A percentile compares a stretch with the other conserved stretches of the same genome.
Conservation (phyloP, 2,113 vertebrate species). For the Malurus cyaneus region DNA sequence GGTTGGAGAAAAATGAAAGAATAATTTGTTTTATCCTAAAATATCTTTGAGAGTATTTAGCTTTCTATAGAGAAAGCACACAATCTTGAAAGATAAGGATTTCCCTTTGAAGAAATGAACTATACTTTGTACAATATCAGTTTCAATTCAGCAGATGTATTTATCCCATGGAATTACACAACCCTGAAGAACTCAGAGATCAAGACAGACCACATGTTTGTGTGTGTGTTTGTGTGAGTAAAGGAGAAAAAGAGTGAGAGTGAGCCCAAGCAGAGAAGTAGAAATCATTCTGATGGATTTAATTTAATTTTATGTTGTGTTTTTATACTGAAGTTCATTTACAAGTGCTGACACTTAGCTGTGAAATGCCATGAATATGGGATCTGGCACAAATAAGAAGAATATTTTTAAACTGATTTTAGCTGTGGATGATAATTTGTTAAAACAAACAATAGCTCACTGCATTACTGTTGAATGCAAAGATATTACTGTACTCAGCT, state of each 20-base stretch:
- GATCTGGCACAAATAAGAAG: slow-evolving; percentile 62
- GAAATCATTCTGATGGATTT: slow-evolving; percentile 54
- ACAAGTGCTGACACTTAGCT: slow-evolving; percentile 51
- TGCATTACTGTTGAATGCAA: slow-evolving; percentile 24
- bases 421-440: slow-evolving; percentile 73
- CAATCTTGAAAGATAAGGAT: neutral
- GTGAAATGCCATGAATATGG: slow-evolving; percentile 51
- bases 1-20: neutral
- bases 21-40: neutral
- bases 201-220: neutral
- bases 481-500: slow-evolving; percentile 71
- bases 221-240: neutral
- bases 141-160: neutral
- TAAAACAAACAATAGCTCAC: slow-evolving; percentile 78
- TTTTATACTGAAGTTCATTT: slow-evolving; percentile 65
- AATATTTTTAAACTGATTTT: slow-evolving; percentile 67
- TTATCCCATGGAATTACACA: neutral
- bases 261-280: slow-evolving; percentile 12
- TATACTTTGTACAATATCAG: neutral
- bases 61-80: neutral
- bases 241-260: neutral
- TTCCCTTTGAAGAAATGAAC: neutral
- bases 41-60: neutral
- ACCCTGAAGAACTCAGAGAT: neutral
- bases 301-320: slow-evolving; percentile 70